Conservation (phyloP, 1,140 invertebrate genomes). For the Carcinoscorpius rotundicauda region DNA sequence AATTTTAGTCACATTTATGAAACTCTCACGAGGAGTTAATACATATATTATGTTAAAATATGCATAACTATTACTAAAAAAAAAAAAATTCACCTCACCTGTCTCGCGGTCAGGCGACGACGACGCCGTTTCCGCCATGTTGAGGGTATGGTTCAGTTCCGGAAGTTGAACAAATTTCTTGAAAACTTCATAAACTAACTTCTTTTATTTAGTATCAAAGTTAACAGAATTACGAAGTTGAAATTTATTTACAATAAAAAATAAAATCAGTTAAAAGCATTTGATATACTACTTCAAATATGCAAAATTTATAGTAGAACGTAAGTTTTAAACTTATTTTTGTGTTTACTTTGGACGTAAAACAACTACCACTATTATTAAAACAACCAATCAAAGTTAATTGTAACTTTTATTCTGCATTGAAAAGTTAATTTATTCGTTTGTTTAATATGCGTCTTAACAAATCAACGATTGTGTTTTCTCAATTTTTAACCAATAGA, state of each 20-base stretch:
- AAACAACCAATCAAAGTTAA: background rate
- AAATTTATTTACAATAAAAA: slow-evolving; percentile 16
- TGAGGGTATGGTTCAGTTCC: slow-evolving; percentile 17
- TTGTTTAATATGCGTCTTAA: background rate
- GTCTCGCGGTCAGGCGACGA: slow-evolving; percentile 12
- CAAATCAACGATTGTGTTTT: background rate
- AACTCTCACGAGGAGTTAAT: too few relatives aligned
- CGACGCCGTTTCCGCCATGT: slow-evolving; percentile 19
- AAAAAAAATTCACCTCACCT: slow-evolving; percentile 16
- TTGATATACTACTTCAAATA: background rate
- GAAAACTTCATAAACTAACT: too few relatives aligned
- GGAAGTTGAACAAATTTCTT: slow-evolving; percentile 5
- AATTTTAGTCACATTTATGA: too few relatives aligned
- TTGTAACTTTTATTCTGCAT: background rate
- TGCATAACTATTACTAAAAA: slow-evolving; percentile 11
- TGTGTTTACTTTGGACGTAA: background rate
- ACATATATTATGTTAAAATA: slow-evolving; percentile 19
- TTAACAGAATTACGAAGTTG: slow-evolving; percentile 21
- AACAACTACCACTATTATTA: background rate
- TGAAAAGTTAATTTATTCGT: background rate
- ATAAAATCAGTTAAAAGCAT: slow-evolving; percentile 4
- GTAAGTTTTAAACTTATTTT: background rate
- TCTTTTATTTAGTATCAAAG: too few relatives aligned
- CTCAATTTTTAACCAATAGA: background rate
- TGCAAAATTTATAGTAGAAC: background rate